These are phyloP conservation scores for Yponomeuta malinellus DNA, from an alignment of 2,888 invertebrate species.

Conservation along the genomic window DNA sequence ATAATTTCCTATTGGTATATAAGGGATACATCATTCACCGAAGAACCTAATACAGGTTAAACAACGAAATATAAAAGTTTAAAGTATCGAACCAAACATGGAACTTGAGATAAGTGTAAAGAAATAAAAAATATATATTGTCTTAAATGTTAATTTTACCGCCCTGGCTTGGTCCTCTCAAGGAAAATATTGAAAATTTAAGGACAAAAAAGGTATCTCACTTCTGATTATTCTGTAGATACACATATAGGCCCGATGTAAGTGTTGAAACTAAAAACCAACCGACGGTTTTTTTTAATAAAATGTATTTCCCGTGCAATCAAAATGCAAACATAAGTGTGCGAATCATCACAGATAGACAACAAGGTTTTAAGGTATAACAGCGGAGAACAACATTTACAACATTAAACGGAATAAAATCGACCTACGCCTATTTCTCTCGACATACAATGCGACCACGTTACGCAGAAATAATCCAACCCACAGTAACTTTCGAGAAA, in stretches of 20 bases:
- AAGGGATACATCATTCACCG: not conserved
- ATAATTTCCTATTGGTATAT: not conserved
- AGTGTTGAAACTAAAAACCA: not conserved
- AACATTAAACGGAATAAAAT: too few relatives aligned
- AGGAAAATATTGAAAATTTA: not conserved
- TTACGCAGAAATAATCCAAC: too few relatives aligned
- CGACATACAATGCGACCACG: too few relatives aligned
- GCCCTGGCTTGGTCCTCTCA: constrained; percentile 1
- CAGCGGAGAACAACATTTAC: too few relatives aligned
- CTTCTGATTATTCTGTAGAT: not conserved
- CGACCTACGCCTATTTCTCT: too few relatives aligned
- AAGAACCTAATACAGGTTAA: not conserved
- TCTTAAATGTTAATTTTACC: not conserved
- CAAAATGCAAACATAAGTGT: too few relatives aligned
- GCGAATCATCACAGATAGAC: too few relatives aligned
- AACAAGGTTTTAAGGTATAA: too few relatives aligned
- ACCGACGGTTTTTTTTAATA: not conserved
- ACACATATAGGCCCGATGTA: not conserved
- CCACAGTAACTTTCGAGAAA: too few relatives aligned
- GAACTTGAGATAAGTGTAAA: not conserved
- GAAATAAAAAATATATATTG: not conserved
- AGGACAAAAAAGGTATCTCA: not conserved
- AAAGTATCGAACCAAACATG: not conserved
- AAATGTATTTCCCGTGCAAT: not conserved
- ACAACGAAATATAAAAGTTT: not conserved